Evolutionary conservation across 1,140 invertebrate species (phyloP).

Genomic region (Zelostemma sp.): DNA sequence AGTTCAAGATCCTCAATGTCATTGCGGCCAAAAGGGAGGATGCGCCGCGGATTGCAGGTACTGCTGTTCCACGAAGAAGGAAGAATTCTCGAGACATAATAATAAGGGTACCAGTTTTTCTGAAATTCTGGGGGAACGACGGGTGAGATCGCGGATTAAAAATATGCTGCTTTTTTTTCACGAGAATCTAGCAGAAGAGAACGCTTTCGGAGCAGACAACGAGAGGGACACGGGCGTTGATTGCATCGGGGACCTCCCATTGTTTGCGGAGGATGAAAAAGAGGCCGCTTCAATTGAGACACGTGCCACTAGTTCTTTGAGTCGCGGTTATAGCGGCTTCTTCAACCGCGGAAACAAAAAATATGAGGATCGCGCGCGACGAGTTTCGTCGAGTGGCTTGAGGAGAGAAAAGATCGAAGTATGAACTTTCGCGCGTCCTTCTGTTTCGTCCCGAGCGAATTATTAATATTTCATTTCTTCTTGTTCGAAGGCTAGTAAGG

Average conservation of each 20-base stretch:
- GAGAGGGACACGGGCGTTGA: constrained; percentile 1
- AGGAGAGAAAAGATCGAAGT: not conserved
- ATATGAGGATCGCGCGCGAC: not conserved
- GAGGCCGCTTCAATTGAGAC: not conserved
- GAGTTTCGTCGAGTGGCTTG: not conserved
- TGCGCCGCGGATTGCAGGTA: not conserved
- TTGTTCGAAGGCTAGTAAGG: not conserved
- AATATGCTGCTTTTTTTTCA: constrained; percentile 24
- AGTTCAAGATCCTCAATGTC: not conserved
- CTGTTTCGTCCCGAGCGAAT: not conserved
- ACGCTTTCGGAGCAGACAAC: constrained; percentile 5
- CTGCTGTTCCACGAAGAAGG: not conserved
- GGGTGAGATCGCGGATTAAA: not conserved
- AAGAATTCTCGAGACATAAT: not conserved
- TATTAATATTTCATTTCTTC: not conserved
- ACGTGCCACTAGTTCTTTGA: not conserved
- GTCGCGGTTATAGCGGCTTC: not conserved
- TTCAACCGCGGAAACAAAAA: not conserved
- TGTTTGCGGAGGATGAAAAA: not conserved
- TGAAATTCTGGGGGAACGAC: constrained; percentile 47
- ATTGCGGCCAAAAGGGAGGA: not conserved
- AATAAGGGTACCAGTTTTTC: constrained; percentile 9
- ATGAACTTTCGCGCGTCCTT: not conserved
- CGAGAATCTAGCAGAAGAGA: constrained; percentile 48
- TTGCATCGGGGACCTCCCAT: not conserved